Evolutionary conservation across 2,113 vertebrate genomes (phyloP).

Genomic region (Poeciliopsis retropinna): DNA sequence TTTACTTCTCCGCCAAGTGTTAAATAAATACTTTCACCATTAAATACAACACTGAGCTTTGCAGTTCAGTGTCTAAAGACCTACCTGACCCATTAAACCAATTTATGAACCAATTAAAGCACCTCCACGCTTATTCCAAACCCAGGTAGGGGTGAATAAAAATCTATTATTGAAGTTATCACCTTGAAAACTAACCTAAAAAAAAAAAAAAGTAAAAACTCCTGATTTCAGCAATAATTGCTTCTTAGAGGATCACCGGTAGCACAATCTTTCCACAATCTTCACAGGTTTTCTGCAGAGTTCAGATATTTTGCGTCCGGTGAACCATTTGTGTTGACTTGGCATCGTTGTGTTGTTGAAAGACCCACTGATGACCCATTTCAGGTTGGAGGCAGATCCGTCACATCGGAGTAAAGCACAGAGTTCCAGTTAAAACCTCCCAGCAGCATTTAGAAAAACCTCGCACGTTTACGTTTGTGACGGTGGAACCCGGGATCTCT

Average conservation of each 20-base stretch:
- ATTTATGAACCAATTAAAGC: constrained; percentile 5
- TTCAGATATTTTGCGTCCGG: not conserved
- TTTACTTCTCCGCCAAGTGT: not conserved
- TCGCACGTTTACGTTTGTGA: not conserved
- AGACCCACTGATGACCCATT: not conserved
- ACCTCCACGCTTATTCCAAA: not conserved
- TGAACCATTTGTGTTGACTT: not conserved
- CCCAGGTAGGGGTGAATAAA: not conserved
- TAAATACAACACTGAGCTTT: not conserved
- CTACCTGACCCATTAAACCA: not conserved
- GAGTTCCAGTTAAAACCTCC: not conserved
- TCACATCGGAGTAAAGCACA: not conserved
- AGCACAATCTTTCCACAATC: not conserved
- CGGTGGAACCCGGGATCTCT: not conserved
- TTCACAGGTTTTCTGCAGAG: not conserved
- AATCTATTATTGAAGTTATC: not conserved
- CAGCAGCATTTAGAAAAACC: not conserved
- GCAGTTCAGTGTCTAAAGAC: not conserved
- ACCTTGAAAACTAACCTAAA: not conserved
- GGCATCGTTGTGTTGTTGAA: not conserved
- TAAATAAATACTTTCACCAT: not conserved
- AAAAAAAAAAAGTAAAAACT: not conserved
- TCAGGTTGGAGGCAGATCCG: not conserved
- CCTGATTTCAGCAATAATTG: not conserved
- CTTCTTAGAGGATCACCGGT: not conserved